Base-by-base conservation (phyloP, 2,797 vertebrate genomes). In the Neoniphon sammara region DNA sequence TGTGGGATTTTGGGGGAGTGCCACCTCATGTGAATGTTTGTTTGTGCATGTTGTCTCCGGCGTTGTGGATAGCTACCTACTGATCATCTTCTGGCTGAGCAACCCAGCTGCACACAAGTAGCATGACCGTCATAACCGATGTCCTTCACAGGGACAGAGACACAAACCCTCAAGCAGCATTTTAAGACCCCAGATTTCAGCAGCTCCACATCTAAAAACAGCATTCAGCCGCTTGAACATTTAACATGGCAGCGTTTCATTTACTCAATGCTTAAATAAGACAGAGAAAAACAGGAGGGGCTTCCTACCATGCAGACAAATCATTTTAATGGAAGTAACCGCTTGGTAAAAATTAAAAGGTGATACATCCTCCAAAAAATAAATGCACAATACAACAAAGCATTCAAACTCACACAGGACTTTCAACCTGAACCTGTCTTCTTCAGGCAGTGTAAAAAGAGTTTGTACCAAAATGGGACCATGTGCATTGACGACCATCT, bases 101-200 rank as follows among this genome's bases (percentile, higher is more conserved):
- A 75, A 64, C 57, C 8, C 66, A 67, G 75, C 77, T 78, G 73
- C 71, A 74, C 58, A 70, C 23, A 65, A 80, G 70, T 14, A 21
- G 66, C 17, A 59, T 15, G 23, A 80, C 73, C 79, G 77, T 85
- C 65, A 56, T 54, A 69, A 66, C 18, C 53, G 6, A 72, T 84
- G 81, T 78, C 79, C 82, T 85, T 89, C 67, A 69, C 61, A 52
- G 77, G 53, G 67, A 54, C 30, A 3, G 30, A 71, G 30, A 21
- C 55, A 42, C 49, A 68, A 74, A 71, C 59, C 14, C 52, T 66
- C 7, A 3, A 52, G 49, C 49, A 52, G 49, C 12, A 44, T 52
- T 21, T 52, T 21, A 20, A 52, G 49, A 15, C 42, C 42, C 3
- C 42, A 44, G 42, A 44, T 5, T 17, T 15, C 42, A 44, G 14